These are phyloP conservation scores for Brenthis daphne DNA, from an alignment of 2,888 invertebrate species.

Conservation along the genomic window DNA sequence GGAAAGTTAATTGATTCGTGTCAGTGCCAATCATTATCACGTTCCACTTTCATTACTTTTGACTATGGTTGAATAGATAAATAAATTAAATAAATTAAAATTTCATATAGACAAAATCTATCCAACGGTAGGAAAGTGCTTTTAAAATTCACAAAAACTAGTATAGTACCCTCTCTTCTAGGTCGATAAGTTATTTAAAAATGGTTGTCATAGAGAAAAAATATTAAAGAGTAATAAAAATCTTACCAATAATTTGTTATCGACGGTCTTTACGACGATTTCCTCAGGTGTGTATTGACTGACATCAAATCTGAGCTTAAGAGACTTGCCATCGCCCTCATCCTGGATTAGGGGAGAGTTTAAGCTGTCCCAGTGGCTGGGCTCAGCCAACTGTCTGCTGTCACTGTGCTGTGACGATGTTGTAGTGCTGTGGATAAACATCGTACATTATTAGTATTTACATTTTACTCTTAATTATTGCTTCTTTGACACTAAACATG, in stretches of 20 bases:
- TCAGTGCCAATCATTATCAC: constrained; percentile 2
- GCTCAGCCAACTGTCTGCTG: constrained; percentile 82
- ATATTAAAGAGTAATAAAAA: background rate
- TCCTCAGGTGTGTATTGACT: constrained; percentile 98
- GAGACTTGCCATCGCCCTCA: constrained; percentile 95
- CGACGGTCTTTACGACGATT: constrained; percentile 98
- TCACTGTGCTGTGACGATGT: constrained; percentile 85
- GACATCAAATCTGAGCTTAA: constrained; percentile 98
- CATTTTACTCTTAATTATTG: background rate
- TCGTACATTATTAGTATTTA: constrained; percentile 26
- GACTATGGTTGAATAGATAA: no score
- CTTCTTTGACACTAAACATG: no score
- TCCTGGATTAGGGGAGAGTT: constrained; percentile 97
- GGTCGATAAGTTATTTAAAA: background rate
- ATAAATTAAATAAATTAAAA: no score
- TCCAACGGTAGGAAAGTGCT: no score
- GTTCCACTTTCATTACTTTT: background rate
- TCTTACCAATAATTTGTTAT: constrained; percentile 96
- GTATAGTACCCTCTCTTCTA: no score
- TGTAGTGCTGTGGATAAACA: constrained; percentile 80
- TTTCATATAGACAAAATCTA: no score
- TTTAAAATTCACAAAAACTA: no score
- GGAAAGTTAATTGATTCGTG: constrained; percentile 53
- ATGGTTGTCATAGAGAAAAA: background rate
- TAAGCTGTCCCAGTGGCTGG: constrained; percentile 91